These are phyloP conservation scores for Pocillopora verrucosa DNA, from an alignment of 64 coral and sea anemone species.

Conservation along the genomic window DNA sequence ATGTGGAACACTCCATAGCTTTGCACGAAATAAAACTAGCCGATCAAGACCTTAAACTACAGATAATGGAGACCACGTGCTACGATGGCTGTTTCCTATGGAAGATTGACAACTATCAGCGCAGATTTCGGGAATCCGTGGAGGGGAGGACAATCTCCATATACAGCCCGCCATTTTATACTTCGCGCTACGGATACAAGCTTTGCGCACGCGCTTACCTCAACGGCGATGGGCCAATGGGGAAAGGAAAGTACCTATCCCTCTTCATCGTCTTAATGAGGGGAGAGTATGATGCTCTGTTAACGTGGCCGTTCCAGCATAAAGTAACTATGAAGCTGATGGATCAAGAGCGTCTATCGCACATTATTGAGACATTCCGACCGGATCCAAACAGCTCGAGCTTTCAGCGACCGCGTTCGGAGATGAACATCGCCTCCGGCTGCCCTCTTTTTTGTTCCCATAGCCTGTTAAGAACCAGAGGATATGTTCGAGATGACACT, in stretches of 20 bases:
- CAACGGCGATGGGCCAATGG: conserved; percentile 74
- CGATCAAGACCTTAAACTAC: conserved; percentile 74
- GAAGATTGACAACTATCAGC: conserved; percentile 80
- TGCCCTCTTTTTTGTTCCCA: conserved; percentile 83
- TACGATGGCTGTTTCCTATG: conserved; percentile 80
- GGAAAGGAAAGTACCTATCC: conserved; percentile 69
- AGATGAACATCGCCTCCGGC: conserved; percentile 86
- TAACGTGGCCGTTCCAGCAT: conserved; percentile 76
- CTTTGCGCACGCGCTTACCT: conserved; percentile 76
- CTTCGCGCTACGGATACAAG: conserved; percentile 81
- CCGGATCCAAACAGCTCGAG: conserved; percentile 89
- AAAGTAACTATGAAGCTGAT: conserved; percentile 78
- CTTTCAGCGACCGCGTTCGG: conserved; percentile 70
- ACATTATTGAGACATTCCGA: conserved; percentile 81
- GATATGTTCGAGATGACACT: conserved; percentile 69
- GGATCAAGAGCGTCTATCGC: conserved; percentile 41
- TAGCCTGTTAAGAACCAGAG: conserved; percentile 36
- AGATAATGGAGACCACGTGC: conserved; percentile 52
- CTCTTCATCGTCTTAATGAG: conserved; percentile 84
- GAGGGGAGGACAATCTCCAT: conserved; percentile 61
- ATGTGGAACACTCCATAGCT: conserved; percentile 56
- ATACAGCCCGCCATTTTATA: conserved; percentile 91
- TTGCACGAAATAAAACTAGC: conserved; percentile 72
- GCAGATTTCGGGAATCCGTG: conserved; percentile 63
- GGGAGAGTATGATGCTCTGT: conserved; percentile 73